Base-by-base conservation (phyloP, 1,140 invertebrate species). In the Tribolium castaneum region DNA sequence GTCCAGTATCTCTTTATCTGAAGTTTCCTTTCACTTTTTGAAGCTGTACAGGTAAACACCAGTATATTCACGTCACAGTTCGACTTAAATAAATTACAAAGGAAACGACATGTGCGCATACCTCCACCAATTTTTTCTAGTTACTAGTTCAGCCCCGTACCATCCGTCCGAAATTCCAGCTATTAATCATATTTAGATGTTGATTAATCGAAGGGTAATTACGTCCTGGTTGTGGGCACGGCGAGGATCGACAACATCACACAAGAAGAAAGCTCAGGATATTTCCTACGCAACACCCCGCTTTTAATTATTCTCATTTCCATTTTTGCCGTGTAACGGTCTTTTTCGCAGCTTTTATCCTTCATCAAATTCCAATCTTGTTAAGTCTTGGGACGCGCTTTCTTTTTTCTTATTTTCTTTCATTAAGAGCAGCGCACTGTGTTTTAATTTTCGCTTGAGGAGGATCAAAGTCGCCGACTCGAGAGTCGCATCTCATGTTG, bases 331-430 rank as follows among this genome's bases (percentile, higher is more conserved):
- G 34, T 14, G 34, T 76, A 51, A 66, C 75, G 75, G 34, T 77
- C 70, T 54, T 71, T 78, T 75, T 75, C 50, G 49, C 72, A 75
- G 70, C 77, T 71, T 75, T 76, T 70, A 78, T 78, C 70, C 77
- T 80, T 78, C 76, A 70, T 71, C 74, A 76, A 80, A 78, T 80
- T 80, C 75, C 80, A 78, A 80, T 80, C 80, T 80, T 80, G 80
- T 80, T 78, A 80, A 75, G 73, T 59, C 73, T 75, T 52, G 52
- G 71, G 14, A 73, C 35, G 78, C 75, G 76, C 30, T 59, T 70
- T 79, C 74, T 66, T 79, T 76, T 71, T 76, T 80, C 73, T 80
- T 80, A 74, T 71, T 72, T 80, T 80, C 75, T 80, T 80, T 78
- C 79, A 80, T 80, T 80, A 80, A 78, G 79, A 50, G 54, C 70